These are phyloP conservation scores for Hyposmocoma kahamanoa DNA, from an alignment of 1,140 invertebrate species.

Conservation along the genomic window DNA sequence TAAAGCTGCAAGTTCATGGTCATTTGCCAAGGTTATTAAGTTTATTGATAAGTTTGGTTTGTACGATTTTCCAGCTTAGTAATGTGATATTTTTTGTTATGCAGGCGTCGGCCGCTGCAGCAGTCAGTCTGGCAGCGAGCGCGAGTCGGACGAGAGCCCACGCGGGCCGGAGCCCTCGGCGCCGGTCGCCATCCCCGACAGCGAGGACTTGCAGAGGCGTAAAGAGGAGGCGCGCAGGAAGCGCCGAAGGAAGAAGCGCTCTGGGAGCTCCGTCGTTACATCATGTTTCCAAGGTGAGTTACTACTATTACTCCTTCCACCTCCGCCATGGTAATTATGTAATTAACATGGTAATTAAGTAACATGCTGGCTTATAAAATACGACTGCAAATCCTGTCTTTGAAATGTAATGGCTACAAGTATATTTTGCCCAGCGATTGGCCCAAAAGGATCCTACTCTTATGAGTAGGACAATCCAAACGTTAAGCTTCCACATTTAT, in stretches of 20 bases:
- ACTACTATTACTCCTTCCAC: not conserved
- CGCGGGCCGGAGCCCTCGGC: slow-evolving; percentile 52
- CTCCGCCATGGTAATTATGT: too few species aligned
- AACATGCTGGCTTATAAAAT: too few species aligned
- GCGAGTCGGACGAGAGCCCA: slow-evolving; percentile 52
- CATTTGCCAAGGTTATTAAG: too few species aligned
- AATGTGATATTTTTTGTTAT: slow-evolving; percentile 17
- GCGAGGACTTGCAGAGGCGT: slow-evolving; percentile 78
- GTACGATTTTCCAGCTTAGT: not conserved
- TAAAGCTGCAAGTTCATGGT: too few species aligned
- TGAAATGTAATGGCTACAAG: too few species aligned
- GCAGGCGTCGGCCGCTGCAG: slow-evolving; percentile 69
- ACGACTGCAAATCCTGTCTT: too few species aligned
- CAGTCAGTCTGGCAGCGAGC: slow-evolving; percentile 72
- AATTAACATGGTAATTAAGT: too few species aligned
- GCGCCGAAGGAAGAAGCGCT: slow-evolving; percentile 90
- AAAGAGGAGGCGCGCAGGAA: slow-evolving; percentile 91
- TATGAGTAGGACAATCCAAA: too few species aligned
- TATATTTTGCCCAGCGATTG: too few species aligned
- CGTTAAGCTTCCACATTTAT: too few species aligned
- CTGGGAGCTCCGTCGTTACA: slow-evolving; percentile 88
- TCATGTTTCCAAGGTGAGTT: slow-evolving; percentile 90
- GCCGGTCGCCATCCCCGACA: slow-evolving; percentile 73
- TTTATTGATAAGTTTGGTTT: too few species aligned
- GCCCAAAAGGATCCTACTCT: too few species aligned